Evolutionary conservation across 2,113 vertebrate species (phyloP).

Genomic region (Clarias magur): DNA sequence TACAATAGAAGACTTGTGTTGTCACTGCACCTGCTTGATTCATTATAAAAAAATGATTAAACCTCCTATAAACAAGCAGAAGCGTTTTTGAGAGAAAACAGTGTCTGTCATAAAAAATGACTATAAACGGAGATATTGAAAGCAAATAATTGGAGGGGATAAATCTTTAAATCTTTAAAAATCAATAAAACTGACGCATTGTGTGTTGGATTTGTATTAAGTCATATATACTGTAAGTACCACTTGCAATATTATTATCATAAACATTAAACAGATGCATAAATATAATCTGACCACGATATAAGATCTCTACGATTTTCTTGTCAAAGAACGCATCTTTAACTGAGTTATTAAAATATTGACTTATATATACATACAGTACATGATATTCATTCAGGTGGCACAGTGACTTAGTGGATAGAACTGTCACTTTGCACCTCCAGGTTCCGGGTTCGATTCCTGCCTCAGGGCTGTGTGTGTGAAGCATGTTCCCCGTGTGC

Average conservation of each 20-base stretch:
- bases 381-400: not conserved
- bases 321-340: not conserved
- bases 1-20: not conserved
- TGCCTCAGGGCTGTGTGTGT: too few relatives aligned
- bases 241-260: not conserved
- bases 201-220: too few relatives aligned
- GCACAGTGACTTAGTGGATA: too few relatives aligned
- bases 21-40: not conserved
- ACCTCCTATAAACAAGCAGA: not conserved
- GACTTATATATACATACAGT: not conserved
- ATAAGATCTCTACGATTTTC: too few relatives aligned
- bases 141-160: not conserved
- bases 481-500: too few relatives aligned
- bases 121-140: not conserved
- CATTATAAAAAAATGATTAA: not conserved
- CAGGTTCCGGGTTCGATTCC: too few relatives aligned
- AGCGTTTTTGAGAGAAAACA: not conserved
- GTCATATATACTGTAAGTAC: not conserved
- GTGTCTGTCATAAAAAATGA: not conserved
- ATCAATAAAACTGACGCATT: not conserved
- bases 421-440: too few relatives aligned
- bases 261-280: not conserved
- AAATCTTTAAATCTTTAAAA: not conserved
- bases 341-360: not conserved
- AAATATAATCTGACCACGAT: not conserved